Evolutionary conservation across 2,797 vertebrate species (phyloP), one percentile per base, ranked within the genome.

Genomic region (Selene dorsalis): DNA sequence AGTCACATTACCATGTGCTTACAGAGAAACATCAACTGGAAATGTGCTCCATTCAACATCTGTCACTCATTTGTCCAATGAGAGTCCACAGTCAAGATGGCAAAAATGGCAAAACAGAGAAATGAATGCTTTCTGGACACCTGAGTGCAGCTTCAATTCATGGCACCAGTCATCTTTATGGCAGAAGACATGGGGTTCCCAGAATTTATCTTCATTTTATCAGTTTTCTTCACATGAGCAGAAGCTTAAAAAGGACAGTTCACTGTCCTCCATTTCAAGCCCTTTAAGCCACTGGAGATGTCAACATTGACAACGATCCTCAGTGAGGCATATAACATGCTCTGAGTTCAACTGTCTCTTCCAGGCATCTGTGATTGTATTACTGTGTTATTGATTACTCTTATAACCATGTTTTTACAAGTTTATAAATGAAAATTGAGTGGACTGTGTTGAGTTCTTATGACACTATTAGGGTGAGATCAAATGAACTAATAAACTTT

Each of bases 121-220:
- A 26, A 26, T 6, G 16, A 26, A 53, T 52, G 3, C 12, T 38
- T 67, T 26, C 30, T 43, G 3, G 1, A 52, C 20, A 45, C 28
- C 18, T 13, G 12, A 56, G 14, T 28, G 12, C 24, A 18, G 24
- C 45, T 67, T 76, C 2, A 62, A 55, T 55, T 28, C 24, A 55
- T 16, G 24, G 24, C 24, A 57, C 14, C 0, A 12, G 47, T 66
- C 47, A 43, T 63, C 28, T 60, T 57, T 67, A 62, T 50, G 47
- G 32, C 38, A 66, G 48, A 57, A 66, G 32, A 56, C 30, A 53
- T 66, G 30, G 47, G 30, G 62, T 69, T n/a, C 22, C 48, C 62
- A 24, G 22, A 26, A 56, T 30, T 56, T 28, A 28, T 56, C 52
- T 55, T 24, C 12, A 24, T 14, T 28, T 28, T 55, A 55, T 28